Evolutionary conservation across 2,797 vertebrate genomes (phyloP).

Genomic region (Sebastes hopkinsi): DNA sequence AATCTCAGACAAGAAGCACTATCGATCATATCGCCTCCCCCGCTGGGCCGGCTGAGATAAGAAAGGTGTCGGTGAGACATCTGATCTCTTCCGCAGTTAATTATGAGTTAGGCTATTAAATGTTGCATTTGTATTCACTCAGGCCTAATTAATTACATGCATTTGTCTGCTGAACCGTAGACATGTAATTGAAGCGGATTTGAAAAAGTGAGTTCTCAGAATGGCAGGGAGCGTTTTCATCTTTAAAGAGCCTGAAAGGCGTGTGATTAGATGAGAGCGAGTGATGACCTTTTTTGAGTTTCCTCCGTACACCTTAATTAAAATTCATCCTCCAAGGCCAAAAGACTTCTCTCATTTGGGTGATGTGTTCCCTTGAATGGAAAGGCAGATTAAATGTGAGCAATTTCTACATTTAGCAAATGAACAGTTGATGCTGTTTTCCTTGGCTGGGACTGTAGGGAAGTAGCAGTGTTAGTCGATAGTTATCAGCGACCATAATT

Average conservation of each 20-base stretch:
- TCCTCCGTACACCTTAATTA: slow-evolving; percentile 52
- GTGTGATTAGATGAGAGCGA: slow-evolving; percentile 64
- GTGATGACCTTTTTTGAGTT: slow-evolving; percentile 55
- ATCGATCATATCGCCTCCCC: slow-evolving; percentile 10
- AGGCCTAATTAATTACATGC: slow-evolving; percentile 55
- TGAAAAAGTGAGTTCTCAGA: slow-evolving; percentile 37
- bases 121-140: slow-evolving; percentile 26
- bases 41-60: background rate
- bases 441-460: background rate
- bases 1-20: slow-evolving; percentile 1
- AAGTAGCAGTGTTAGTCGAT: background rate
- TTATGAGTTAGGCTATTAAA: slow-evolving; percentile 47
- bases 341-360: slow-evolving; percentile 40
- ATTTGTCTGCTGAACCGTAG: slow-evolving; percentile 37
- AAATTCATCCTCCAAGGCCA: slow-evolving; percentile 56
- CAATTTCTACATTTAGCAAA: slow-evolving; percentile 35
- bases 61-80: slow-evolving; percentile 7
- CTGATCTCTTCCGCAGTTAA: slow-evolving; percentile 48
- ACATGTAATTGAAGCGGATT: slow-evolving; percentile 66
- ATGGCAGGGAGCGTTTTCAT: slow-evolving; percentile 49
- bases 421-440: slow-evolving; percentile 17
- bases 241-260: slow-evolving; percentile 51
- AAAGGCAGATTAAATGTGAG: slow-evolving; percentile 48
- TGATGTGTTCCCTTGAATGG: slow-evolving; percentile 26
- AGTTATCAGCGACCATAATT: background rate